A percentile compares a stretch with the other conserved stretches of the same genome.
phyloP scores from a whole-genome alignment of 2,113 vertebrate species.

The Myrmecophaga tridactyla region DNA sequence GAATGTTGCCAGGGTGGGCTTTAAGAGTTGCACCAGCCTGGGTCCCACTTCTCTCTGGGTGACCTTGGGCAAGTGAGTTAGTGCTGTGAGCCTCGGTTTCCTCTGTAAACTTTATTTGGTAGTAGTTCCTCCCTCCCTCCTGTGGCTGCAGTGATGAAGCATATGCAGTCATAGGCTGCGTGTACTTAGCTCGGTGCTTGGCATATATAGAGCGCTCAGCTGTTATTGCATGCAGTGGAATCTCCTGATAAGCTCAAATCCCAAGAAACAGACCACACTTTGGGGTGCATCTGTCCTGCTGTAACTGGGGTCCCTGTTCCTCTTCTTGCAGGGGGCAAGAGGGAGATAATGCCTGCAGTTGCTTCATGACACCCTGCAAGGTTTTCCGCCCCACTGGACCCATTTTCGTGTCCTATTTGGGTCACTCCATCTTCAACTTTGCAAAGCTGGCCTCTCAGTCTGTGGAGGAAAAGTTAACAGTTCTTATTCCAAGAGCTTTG shows the following conservation, averaged over 20 bases:
- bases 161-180: neutral
- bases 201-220: neutral
- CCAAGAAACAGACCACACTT: neutral
- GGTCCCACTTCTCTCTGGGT: neutral
- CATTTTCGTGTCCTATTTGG: neutral
- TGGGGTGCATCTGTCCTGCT: neutral
- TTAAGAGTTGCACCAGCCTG: neutral
- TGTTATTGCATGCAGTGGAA: neutral
- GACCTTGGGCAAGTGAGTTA: neutral
- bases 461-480: conserved; percentile 28
- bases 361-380: fast-evolving
- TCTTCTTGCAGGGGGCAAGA: neutral
- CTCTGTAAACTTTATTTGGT: neutral
- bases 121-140: neutral
- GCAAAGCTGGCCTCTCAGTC: neutral
- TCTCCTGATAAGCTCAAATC: neutral
- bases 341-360: neutral
- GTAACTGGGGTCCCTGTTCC: neutral
- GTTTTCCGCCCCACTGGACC: neutral
- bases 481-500: conserved; percentile 6
- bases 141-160: neutral
- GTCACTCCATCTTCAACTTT: neutral
- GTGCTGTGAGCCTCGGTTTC: neutral
- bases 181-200: neutral
- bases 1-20: neutral